Evolutionary conservation across 2,113 vertebrate genomes (phyloP).

Genomic region (Otus sunia): DNA sequence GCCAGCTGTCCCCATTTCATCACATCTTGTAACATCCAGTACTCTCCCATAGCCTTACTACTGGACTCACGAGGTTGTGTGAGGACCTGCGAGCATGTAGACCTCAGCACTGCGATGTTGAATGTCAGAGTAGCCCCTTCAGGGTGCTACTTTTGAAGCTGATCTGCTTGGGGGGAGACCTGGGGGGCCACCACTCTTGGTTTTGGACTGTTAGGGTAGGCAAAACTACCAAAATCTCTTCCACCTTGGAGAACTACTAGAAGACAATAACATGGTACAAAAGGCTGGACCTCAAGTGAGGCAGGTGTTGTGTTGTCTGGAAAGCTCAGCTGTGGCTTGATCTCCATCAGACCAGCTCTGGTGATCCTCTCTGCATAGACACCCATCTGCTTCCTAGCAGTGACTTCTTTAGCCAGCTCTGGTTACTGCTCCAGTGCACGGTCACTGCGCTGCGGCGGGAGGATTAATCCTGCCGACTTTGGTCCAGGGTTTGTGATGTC

Average conservation of each 20-base stretch:
- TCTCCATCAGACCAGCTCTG: not conserved
- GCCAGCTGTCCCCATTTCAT: not conserved
- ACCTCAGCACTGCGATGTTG: not conserved
- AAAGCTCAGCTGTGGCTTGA: not conserved
- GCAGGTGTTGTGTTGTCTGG: not conserved
- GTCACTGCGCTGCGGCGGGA: not conserved
- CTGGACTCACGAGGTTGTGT: not conserved
- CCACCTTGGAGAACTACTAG: not conserved
- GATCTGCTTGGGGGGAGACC: not conserved
- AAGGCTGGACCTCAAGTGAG: not conserved
- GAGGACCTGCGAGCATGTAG: not conserved
- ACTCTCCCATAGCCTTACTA: not conserved
- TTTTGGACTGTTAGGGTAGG: not conserved
- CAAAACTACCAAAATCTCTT: not conserved
- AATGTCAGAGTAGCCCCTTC: not conserved
- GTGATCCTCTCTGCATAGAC: not conserved
- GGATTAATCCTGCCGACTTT: not conserved
- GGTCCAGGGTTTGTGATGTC: not conserved
- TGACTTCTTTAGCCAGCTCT: not conserved
- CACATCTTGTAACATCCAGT: not conserved
- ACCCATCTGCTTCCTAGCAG: not conserved
- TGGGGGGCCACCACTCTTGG: not conserved
- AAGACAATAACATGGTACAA: not conserved
- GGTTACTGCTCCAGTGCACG: accelerated
- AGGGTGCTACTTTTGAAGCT: not conserved